Conservation (phyloP, 2,797 vertebrate species). For the Clarias pachynema region DNA sequence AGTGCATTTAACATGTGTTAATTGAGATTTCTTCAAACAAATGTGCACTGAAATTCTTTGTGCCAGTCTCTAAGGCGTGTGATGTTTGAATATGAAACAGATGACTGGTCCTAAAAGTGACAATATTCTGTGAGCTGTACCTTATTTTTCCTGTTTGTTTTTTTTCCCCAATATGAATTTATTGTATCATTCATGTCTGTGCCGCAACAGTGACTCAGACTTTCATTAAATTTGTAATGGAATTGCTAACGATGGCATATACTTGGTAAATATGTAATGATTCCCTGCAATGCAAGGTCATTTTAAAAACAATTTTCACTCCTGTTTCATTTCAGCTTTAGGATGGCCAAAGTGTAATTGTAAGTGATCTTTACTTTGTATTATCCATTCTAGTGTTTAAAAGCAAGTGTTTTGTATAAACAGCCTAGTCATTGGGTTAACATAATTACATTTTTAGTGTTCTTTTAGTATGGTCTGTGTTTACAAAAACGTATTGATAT, state of each 20-base stretch:
- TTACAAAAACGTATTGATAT: neutral
- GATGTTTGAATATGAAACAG: neutral
- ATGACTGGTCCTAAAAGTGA: neutral
- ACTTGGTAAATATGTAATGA: constrained; percentile 9
- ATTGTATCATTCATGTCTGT: neutral
- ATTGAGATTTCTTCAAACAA: constrained; percentile 10
- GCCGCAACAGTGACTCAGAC: neutral
- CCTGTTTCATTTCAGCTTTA: neutral
- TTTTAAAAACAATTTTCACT: neutral
- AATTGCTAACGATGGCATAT: neutral
- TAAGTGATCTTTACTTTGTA: neutral
- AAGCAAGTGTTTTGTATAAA: neutral
- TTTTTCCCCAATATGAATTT: neutral
- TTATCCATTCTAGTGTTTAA: neutral
- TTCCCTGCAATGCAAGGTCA: neutral
- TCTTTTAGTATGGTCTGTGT: neutral
- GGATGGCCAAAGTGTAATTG: neutral
- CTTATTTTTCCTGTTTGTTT: no score
- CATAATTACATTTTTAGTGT: neutral
- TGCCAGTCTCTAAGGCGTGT: neutral
- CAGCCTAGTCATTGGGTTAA: neutral
- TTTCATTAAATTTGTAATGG: neutral
- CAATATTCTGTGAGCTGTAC: no score
- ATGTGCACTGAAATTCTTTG: neutral
- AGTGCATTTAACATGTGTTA: constrained; percentile 19